Base-by-base conservation (phyloP, 2,797 vertebrate species). In the Tympanoctomys barrerae region DNA sequence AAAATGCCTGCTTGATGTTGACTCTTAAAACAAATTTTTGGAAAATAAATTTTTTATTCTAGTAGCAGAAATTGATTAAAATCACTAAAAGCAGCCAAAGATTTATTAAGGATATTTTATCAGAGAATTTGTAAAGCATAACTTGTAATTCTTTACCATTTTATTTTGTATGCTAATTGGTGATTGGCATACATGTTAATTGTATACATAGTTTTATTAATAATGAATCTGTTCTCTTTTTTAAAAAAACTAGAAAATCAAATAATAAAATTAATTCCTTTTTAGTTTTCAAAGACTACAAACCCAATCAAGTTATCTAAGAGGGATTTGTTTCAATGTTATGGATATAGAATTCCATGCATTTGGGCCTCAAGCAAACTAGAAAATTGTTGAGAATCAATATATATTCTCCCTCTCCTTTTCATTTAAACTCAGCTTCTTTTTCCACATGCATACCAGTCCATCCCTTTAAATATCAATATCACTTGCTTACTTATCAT, bases 31-130 rank as follows among this genome's bases (percentile, higher is more conserved):
- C 24, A 90, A 80, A 82, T 91, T 95, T 79, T 4, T 31, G 46
- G 39, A 21, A 5, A 96, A 94, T 52, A 95, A 79, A 85, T 46
- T 46, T 94, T 42, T 89, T 91, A 59, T 49, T 95, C 19, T 75
- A 88, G n/a, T 52, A 62, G 19, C 80, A 46, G 10, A 42, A 94
- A 68, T 83, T 70, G 42, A 62, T 92, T 95, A 92, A 96, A 57
- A 39, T 87, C 62, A 87, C 66, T 81, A 84, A 92, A 92, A 93
- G 39, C 16, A 90, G 36, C 28, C 68, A 83, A 81, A 12, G 19
- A 84, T 70, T 79, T 36, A 13, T 82, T 18, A 75, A 49, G 24
- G 89, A 57, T 54, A 91, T 7, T 90, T 49, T 80, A 83, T 68
- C 21, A 49, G 57, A 92, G 22, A 70, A 77, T 82, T 36, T 94